Base-by-base conservation (phyloP, 2,797 vertebrate species). In the Eulemur rubriventer region DNA sequence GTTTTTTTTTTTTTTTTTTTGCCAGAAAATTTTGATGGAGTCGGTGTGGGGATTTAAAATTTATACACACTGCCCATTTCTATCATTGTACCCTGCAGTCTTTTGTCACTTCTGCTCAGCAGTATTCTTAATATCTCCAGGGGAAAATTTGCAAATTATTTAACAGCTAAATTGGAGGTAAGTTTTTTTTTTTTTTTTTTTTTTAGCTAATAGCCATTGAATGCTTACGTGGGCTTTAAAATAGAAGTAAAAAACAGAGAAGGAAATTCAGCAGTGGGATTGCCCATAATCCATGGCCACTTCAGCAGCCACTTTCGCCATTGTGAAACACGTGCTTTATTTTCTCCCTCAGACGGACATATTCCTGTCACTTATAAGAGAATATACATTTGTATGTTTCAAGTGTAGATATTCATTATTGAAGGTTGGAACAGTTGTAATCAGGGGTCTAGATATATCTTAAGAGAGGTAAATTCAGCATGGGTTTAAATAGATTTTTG, bases 401-500 rank as follows among this genome's bases (percentile, higher is more conserved):
- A 90, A 59, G 26, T 78, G 7, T 82, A 61, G 72, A 22, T 18
- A 43, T 92, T 82, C 35, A 35, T 83, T 91, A 13, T 20, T 89
- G 20, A 75, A 85, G 22, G 30, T 76, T 67, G 35, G 43, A 69
- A 70, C 30, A 35, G 18, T 81, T 63, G 52, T 35, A 70, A 81
- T 72, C 14, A 70, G 35, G 6, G 4, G 26, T 30, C 26, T 80
- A 35, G n/a, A 16, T 84, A 14, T 13, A 70, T 72, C 73, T 75
- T 76, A 59, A 72, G 52, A 88, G 33, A 80, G 12, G 8, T 78
- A 61, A 78, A 46, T 90, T 96, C 35, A 88, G 24, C 69, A 70
- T 67, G 46, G 17, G 59, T 78, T 84, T 88, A 92, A 76, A n/a
- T 76, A 63, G 4, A 81, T 89, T 89, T 93, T 93, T 92, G 33